Evolutionary conservation across 2,888 invertebrate genomes (phyloP), one percentile per base, ranked within the genome.

Genomic region (Bedellia somnulentella): DNA sequence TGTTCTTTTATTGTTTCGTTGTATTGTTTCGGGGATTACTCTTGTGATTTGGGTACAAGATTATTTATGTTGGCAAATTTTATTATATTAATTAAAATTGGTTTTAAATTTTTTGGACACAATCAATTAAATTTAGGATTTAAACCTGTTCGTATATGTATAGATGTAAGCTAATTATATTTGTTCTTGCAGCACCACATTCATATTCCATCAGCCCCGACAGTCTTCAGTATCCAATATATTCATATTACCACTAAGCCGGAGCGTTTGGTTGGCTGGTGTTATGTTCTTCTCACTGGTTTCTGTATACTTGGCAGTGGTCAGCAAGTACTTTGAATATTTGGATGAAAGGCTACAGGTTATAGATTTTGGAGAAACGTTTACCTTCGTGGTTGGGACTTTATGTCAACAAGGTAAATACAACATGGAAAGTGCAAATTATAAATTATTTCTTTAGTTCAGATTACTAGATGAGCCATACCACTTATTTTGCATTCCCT

Each of bases 141-240:
- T n/a, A n/a, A n/a, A n/a, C n/a, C n/a, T n/a, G n/a, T n/a, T n/a
- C n/a, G n/a, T n/a, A n/a, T n/a, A n/a, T n/a, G n/a, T n/a, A n/a
- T n/a, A n/a, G n/a, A n/a, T n/a, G n/a, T n/a, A n/a, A n/a, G n/a
- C n/a, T n/a, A n/a, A n/a, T 44, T 49, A 3, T 49, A 45, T 45
- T n/a, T n/a, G n/a, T n/a, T n/a, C n/a, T n/a, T n/a, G n/a, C n/a
- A 78, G 82, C 14, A 73, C 79, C 1, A 67, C 79, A 3, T 73
- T 82, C 32, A 66, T 83, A 46, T 83, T 83, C 51, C 78, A 80
- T 0, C 83, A 83, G 48, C 83, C 83, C 2, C 58, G 81, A 2
- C 64, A 80, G 10, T 81, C 83, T 1, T 71, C 80, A 0, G 80
- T 83, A 21, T 62, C 68, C 21, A 83, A 83, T 49, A 80, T 83